Base-by-base conservation (phyloP, 2,113 vertebrate species). In the Daphoenositta chrysoptera region DNA sequence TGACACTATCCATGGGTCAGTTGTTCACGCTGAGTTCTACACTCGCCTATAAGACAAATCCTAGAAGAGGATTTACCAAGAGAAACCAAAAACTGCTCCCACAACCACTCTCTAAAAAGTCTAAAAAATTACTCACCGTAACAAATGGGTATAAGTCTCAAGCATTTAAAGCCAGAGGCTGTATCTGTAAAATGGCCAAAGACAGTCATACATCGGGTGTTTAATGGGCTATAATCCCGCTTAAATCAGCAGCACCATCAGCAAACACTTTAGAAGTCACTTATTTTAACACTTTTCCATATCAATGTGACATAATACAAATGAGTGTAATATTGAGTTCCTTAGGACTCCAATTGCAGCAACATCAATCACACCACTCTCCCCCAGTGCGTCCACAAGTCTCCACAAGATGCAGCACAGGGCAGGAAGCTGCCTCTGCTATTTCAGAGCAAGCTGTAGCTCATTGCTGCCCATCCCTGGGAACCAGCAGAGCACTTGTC, bases 241-340 rank as follows among this genome's bases (percentile, higher is more conserved):
- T 94, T 83, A 77, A 96, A 82, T 75, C 56, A 94, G 72, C 69
- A 93, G 81, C 47, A 64, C 66, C 39, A 91, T 83, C 65, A 92
- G 44, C 91, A 79, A 84, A 77, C 87, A 64, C 69, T 94, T 92
- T 66, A 69, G 45, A 76, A 77, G 85, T 78, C 89, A 94, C 90
- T 96, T 96, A 90, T 75, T 94, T 87, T 95, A 88, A 87, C 15
- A 9, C 61, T 60, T 95, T 85, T 87, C 77, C n/a, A 2, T 96
- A 90, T 83, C 89, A 85, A 35, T 69, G 90, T 95, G 87, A 88
- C 90, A 90, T 61, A 70, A 82, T 89, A 94, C 66, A 94, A 93
- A 94, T 83, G 71, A 93, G 68, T 30, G 65, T 70, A 88, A 93
- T 82, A 76, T 16, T 33, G 61, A 76, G 70, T 93, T 94, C 85